A percentile compares a stretch with the other conserved stretches of the same genome.
Evolutionary conservation across 1,140 invertebrate species (phyloP).

Genomic region (Achatina immaculata): DNA sequence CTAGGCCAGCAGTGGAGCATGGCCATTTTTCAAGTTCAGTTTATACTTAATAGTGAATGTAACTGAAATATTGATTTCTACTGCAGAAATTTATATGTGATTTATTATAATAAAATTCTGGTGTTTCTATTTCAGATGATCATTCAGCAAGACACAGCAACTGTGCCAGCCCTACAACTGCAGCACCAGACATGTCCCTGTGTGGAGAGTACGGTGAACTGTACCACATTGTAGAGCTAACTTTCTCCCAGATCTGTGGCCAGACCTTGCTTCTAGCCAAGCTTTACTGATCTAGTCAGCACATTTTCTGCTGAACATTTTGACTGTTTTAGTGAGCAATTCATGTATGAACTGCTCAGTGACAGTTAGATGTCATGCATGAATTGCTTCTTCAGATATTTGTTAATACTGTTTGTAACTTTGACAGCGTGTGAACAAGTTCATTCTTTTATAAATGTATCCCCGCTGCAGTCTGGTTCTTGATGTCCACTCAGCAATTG

Average conservation of each 20-base stretch:
- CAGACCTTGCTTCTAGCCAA: neutral
- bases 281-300: neutral
- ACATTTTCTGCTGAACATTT: neutral
- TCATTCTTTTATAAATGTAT: neutral
- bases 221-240: constrained; percentile 9
- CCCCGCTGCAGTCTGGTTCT: too few relatives aligned
- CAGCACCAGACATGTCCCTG: too few relatives aligned
- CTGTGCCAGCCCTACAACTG: too few relatives aligned
- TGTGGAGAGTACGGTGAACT: constrained; percentile 20
- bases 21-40: too few relatives aligned
- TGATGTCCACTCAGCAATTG: too few relatives aligned
- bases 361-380: neutral
- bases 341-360: neutral
- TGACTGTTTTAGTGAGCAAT: neutral
- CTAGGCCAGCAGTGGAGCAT: too few relatives aligned
- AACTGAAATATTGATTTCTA: too few relatives aligned
- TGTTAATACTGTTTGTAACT: neutral
- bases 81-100: too few relatives aligned
- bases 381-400: neutral
- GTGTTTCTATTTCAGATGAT: too few relatives aligned
- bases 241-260: constrained; percentile 29
- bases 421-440: neutral
- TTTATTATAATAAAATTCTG: too few relatives aligned
- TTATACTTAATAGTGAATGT: too few relatives aligned
- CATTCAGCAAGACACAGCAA: too few relatives aligned